A percentile compares a stretch with the other conserved stretches of the same genome.
Evolutionary conservation across 2,113 vertebrate species (phyloP).

Genomic region (Nibea albiflora): DNA sequence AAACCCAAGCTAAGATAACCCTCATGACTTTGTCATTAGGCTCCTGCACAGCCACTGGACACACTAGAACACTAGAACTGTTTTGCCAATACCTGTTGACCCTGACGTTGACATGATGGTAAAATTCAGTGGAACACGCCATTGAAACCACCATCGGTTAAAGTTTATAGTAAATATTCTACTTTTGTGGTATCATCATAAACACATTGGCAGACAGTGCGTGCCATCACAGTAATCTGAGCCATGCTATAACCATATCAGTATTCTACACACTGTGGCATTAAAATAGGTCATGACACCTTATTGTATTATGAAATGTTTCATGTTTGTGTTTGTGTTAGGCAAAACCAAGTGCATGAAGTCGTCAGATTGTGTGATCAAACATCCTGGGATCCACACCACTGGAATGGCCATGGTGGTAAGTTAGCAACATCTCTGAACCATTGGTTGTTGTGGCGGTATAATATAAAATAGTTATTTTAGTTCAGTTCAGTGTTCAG

Average conservation of each 20-base stretch:
- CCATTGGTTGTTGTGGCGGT: neutral
- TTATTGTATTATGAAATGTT: neutral
- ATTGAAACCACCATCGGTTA: neutral
- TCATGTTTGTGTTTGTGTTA: constrained; percentile 69
- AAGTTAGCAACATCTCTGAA: constrained; percentile 68
- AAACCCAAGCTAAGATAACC: neutral
- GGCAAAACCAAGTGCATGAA: constrained; percentile 99
- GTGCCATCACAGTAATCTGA: neutral
- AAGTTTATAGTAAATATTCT: neutral
- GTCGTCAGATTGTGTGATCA: constrained; percentile 98
- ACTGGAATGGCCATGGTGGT: constrained; percentile 99
- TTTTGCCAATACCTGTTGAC: neutral
- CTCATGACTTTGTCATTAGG: neutral
- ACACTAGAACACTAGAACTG: neutral
- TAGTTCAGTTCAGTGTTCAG: neutral
- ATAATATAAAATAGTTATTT: neutral
- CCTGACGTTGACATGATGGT: neutral
- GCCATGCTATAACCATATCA: neutral
- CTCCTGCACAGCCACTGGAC: neutral
- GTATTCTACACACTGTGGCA: neutral
- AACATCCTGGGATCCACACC: constrained; percentile 94
- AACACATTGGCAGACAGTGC: neutral
- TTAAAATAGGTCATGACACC: neutral
- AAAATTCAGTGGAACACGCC: neutral
- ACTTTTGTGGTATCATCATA: neutral